A percentile compares a stretch with the other conserved stretches of the same genome.
These are phyloP conservation scores for Blastobasis adustella DNA, from an alignment of 2,888 invertebrate species.

Conservation along the genomic window DNA sequence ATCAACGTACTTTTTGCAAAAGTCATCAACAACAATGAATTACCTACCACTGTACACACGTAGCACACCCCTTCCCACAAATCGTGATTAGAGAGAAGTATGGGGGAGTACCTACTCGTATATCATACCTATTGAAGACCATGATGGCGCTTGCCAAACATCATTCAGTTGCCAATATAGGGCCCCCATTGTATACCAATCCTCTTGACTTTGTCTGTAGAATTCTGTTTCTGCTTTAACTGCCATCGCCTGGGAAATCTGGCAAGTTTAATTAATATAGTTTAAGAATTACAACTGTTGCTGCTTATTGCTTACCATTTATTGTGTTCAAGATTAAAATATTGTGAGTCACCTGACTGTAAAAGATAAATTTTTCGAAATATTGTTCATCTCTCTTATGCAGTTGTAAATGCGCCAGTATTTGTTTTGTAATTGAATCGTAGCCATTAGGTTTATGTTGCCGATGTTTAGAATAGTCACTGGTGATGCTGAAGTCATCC, in stretches of 20 bases:
- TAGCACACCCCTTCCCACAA: too few relatives aligned
- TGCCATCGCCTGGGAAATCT: constrained; percentile 92
- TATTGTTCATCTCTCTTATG: constrained; percentile 50
- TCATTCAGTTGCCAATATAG: constrained; percentile 99
- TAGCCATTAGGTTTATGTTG: constrained; percentile 91
- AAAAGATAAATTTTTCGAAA: constrained; percentile 83
- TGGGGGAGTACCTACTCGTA: too few relatives aligned
- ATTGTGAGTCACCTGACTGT: constrained; percentile 82
- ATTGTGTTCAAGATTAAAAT: background rate
- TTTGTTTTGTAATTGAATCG: constrained; percentile 74
- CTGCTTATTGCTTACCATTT: background rate
- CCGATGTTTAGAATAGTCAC: constrained; percentile 81
- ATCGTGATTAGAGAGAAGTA: too few relatives aligned
- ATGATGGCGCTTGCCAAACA: constrained; percentile 97
- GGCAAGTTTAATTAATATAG: constrained; percentile 22
- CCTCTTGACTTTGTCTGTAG: constrained; percentile 78
- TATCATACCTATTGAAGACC: constrained; percentile 87
- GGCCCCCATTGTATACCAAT: constrained; percentile 92
- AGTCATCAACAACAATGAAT: too few relatives aligned
- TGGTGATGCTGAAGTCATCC: constrained; percentile 67
- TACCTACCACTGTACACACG: too few relatives aligned
- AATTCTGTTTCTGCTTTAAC: constrained; percentile 90
- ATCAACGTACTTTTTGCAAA: too few relatives aligned
- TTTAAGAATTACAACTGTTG: background rate
- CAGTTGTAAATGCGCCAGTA: constrained; percentile 78